Conservation (phyloP, 2,797 vertebrate species). For the Scarus forsteni region DNA sequence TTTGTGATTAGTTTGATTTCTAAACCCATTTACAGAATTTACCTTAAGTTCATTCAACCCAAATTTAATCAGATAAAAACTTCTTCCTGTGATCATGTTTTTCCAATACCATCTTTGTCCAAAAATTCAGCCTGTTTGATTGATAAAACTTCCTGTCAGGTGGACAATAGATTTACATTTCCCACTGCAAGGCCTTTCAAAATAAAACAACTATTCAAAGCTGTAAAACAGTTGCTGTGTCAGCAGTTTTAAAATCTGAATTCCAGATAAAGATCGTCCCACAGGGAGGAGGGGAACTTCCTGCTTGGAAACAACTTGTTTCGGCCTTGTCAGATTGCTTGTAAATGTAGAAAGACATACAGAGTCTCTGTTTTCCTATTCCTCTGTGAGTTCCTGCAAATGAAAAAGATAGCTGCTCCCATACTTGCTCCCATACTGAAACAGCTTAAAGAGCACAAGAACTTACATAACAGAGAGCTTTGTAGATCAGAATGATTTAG, state of each 20-base stretch:
- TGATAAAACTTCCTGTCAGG: constrained; percentile 3
- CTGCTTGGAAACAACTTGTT: constrained; percentile 59
- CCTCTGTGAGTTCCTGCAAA: constrained; percentile 20
- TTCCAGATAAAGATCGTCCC: constrained; percentile 53
- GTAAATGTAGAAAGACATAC: constrained; percentile 48
- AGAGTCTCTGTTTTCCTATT: constrained; percentile 24
- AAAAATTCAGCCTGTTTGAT: neutral
- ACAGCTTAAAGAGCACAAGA: constrained; percentile 1
- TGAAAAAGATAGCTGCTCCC: neutral
- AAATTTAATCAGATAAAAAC: constrained; percentile 13
- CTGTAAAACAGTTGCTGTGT: constrained; percentile 49
- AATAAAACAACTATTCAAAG: constrained; percentile 28
- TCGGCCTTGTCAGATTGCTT: constrained; percentile 42
- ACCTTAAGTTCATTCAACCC: no score
- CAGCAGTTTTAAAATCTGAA: constrained; percentile 55
- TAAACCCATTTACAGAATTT: no score
- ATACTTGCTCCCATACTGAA: neutral
- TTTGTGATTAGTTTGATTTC: no score
- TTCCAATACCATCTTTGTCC: neutral
- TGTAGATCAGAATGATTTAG: constrained; percentile 17
- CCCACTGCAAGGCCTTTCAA: constrained; percentile 27
- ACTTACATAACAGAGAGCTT: constrained; percentile 39
- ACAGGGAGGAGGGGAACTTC: constrained; percentile 32
- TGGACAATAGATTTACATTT: constrained; percentile 34
- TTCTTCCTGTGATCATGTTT: neutral